Evolutionary conservation across 2,113 vertebrate genomes (phyloP).

Genomic region (Catagonus wagneri): DNA sequence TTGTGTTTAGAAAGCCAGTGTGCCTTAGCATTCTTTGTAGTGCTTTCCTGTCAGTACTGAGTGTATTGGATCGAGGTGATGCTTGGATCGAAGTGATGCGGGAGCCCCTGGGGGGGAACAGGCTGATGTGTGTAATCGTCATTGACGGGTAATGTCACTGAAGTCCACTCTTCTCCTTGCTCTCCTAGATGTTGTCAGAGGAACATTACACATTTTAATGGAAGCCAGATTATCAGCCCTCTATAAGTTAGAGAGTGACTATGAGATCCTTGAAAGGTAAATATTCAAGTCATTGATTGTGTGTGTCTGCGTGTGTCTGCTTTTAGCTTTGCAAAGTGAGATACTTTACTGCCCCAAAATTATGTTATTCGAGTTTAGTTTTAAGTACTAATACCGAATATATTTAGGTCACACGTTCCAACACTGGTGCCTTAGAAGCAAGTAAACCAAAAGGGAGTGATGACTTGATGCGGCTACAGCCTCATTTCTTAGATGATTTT

Average conservation of each 20-base stretch:
- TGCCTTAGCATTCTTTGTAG: background rate
- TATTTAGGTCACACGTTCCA: background rate
- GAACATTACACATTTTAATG: slow-evolving; percentile 95
- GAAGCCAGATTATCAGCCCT: slow-evolving; percentile 95
- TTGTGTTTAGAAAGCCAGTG: background rate
- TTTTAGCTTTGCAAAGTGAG: slow-evolving; percentile 35
- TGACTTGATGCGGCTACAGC: background rate
- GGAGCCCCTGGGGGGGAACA: background rate
- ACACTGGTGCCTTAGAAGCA: background rate
- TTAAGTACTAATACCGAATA: background rate
- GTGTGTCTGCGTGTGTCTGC: background rate
- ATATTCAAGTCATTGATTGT: slow-evolving; percentile 59
- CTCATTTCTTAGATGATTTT: background rate
- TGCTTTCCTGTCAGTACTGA: background rate
- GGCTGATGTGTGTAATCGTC: background rate
- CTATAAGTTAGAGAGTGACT: slow-evolving; percentile 95
- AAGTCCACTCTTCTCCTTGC: background rate
- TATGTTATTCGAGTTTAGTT: background rate
- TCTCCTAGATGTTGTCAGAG: slow-evolving; percentile 90
- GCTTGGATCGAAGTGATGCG: rapidly evolving
- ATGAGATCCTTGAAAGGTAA: slow-evolving; percentile 95
- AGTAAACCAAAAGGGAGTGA: background rate
- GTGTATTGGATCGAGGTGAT: background rate
- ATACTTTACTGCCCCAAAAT: background rate
- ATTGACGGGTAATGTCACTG: background rate